A percentile compares a stretch with the other conserved stretches of the same genome.
Conservation (phyloP, 23 tunicate genomes). For the Trididemnum nubilum region DNA sequence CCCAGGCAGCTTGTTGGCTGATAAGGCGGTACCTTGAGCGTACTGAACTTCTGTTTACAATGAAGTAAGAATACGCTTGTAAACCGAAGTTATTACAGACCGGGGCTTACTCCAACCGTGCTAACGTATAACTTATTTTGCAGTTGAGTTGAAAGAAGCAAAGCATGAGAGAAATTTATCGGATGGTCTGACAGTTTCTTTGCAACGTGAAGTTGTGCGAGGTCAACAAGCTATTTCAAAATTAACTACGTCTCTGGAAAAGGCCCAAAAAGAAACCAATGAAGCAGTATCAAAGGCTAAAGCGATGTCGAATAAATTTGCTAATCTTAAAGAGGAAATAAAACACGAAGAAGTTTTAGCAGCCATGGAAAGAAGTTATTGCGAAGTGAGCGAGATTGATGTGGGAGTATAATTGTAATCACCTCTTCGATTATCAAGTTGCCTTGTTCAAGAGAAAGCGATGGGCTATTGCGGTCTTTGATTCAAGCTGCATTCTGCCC, state of each 20-base stretch:
- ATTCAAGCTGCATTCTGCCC: too few species aligned
- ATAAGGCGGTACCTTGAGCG: too few species aligned
- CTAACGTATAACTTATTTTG: too few species aligned
- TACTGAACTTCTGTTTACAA: too few species aligned
- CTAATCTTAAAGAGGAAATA: conserved; percentile 68
- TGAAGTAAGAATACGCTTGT: too few species aligned
- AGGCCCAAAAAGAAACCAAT: conserved; percentile 29
- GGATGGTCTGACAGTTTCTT: conserved; percentile 41
- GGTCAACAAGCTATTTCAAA: conserved; percentile 42
- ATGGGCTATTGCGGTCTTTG: too few species aligned
- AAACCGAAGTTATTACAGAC: too few species aligned
- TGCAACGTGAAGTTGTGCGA: conserved; percentile 44
- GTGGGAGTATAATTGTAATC: too few species aligned
- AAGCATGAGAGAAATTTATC: conserved; percentile 44
- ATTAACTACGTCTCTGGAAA: conserved; percentile 46
- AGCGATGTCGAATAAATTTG: conserved; percentile 71
- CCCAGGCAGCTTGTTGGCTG: too few species aligned
- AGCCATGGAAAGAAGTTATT: conserved; percentile 49
- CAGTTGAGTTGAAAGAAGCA: conserved; percentile 37
- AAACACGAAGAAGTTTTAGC: conserved; percentile 75
- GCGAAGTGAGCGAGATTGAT: conserved; percentile 21
- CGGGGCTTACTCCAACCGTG: too few species aligned
- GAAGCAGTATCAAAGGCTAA: conserved; percentile 52
- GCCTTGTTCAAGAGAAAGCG: too few species aligned
- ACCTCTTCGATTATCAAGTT: too few species aligned